A percentile compares a stretch with the other conserved stretches of the same genome.
Conservation (phyloP, 2,888 invertebrate species). For the Scaptomyza cyrtandrae region DNA sequence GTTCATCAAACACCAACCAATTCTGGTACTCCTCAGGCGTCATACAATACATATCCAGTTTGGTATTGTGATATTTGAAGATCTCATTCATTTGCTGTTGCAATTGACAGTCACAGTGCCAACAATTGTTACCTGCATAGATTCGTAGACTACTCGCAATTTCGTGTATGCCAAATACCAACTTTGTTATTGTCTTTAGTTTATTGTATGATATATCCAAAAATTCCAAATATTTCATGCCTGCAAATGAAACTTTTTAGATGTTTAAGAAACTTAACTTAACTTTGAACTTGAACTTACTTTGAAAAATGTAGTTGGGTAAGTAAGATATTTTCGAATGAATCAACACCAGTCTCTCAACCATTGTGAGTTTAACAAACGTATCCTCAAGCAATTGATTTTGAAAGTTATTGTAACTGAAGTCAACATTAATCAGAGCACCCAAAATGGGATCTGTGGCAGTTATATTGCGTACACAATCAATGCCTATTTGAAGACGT, state of each 20-base stretch:
- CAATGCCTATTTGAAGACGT: conserved; percentile 59
- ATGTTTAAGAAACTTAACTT: background rate
- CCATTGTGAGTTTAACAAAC: conserved; percentile 70
- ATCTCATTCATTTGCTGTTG: conserved; percentile 55
- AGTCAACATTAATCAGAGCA: conserved; percentile 61
- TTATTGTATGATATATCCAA: conserved; percentile 78
- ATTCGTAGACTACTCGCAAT: conserved; percentile 50
- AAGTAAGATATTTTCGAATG: conserved; percentile 67
- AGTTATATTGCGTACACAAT: conserved; percentile 66
- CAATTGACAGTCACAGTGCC: conserved; percentile 75
- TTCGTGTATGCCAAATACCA: conserved; percentile 64
- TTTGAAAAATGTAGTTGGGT: conserved; percentile 67
- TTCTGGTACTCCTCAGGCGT: conserved; percentile 40
- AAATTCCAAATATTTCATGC: conserved; percentile 53
- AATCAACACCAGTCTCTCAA: conserved; percentile 68
- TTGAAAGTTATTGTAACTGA: conserved; percentile 74
- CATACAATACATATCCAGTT: conserved; percentile 47
- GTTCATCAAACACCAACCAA: conserved; percentile 51
- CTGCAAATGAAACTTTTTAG: conserved; percentile 11
- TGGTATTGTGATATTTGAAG: conserved; percentile 34
- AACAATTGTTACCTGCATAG: conserved; percentile 59
- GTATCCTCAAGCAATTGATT: conserved; percentile 35
- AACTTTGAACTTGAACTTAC: conserved; percentile 18
- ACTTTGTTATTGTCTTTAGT: conserved; percentile 53
- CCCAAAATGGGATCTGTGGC: conserved; percentile 58